Percentiles rank a stretch among this genome's conserved stretches.
These are phyloP conservation scores for Protobothrops mucrosquamatus DNA, from an alignment of 2,113 vertebrate genomes.

Conservation along the genomic window DNA sequence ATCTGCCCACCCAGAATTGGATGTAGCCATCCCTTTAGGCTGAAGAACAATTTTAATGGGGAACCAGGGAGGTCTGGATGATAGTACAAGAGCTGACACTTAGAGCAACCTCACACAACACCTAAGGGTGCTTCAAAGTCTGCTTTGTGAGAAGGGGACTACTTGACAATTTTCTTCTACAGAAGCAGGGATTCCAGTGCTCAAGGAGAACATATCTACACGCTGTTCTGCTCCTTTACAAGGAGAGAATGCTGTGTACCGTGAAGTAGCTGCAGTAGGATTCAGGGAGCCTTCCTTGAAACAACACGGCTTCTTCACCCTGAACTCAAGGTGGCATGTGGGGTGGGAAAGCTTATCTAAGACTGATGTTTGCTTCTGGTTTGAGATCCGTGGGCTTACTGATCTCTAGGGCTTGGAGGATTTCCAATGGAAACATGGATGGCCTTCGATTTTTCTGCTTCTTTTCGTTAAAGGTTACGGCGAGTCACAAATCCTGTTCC, in stretches of 20 bases:
- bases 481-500: slow-evolving; percentile 19
- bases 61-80: neutral
- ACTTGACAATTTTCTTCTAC: neutral
- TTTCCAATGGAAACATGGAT: neutral
- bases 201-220: neutral
- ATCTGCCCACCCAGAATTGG: neutral
- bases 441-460: slow-evolving; percentile 15
- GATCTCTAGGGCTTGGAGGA: neutral
- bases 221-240: neutral
- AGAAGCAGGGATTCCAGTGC: neutral
- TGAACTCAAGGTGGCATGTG: neutral
- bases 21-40: neutral
- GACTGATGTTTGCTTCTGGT: neutral
- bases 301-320: neutral
- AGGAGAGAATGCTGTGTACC: neutral
- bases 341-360: neutral
- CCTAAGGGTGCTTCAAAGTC: neutral
- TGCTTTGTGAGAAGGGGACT: neutral
- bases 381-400: neutral
- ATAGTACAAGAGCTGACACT: neutral
- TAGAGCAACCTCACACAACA: neutral
- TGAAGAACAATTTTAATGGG: neutral
- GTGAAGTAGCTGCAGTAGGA: neutral
- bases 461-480: slow-evolving; percentile 14
- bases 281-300: neutral